Percentiles rank a stretch among this genome's conserved stretches.
phyloP scores from a whole-genome alignment of 2,113 vertebrate genomes.

The Monarcha castaneiventris region DNA sequence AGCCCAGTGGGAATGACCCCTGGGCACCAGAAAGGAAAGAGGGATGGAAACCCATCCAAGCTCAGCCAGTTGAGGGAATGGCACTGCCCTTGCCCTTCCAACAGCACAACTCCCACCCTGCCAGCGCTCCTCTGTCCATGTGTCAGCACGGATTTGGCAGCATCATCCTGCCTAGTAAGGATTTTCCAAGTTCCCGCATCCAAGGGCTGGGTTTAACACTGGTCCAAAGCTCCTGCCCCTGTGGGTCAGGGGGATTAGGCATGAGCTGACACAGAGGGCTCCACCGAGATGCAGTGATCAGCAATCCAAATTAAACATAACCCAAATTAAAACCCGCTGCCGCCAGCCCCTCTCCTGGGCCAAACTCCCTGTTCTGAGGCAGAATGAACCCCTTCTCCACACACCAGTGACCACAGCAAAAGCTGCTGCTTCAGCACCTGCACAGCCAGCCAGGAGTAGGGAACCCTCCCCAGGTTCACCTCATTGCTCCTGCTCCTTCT shows the following conservation, averaged over 20 bases:
- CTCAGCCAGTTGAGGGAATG: fast-evolving
- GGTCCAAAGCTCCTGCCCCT: background rate
- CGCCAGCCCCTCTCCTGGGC: fast-evolving
- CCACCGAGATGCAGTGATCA: background rate
- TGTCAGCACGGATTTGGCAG: fast-evolving
- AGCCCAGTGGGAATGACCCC: background rate
- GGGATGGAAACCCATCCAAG: background rate
- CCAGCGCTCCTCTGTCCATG: fast-evolving
- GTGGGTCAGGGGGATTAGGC: background rate
- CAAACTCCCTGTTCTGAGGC: background rate
- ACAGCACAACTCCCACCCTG: background rate
- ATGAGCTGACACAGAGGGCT: background rate
- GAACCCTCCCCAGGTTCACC: background rate
- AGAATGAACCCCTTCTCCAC: background rate
- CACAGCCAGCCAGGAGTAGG: background rate
- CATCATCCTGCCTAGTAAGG: background rate
- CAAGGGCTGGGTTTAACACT: background rate
- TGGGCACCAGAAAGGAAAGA: background rate
- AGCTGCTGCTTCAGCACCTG: background rate
- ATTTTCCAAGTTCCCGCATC: background rate
- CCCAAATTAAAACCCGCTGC: background rate
- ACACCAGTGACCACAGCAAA: background rate
- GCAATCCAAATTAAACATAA: background rate
- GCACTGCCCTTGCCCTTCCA: background rate
- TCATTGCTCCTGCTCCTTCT: background rate